Evolutionary conservation across 2,113 vertebrate genomes (phyloP).

Genomic region (Picathartes gymnocephalus): DNA sequence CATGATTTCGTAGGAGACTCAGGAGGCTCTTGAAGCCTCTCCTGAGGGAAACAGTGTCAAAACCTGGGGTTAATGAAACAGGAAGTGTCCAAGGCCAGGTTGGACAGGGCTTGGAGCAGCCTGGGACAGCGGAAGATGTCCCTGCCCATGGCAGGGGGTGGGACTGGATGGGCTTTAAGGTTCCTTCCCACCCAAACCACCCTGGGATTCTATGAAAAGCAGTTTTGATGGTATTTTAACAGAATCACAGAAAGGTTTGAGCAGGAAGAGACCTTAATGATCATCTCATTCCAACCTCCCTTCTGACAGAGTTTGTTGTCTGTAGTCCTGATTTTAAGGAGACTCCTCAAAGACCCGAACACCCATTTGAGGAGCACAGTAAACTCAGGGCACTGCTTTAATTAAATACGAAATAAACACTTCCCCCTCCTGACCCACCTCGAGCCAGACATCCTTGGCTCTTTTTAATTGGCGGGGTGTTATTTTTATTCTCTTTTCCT

Average conservation of each 20-base stretch:
- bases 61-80: neutral
- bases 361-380: rapidly evolving
- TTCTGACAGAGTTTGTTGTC: neutral
- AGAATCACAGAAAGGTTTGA: neutral
- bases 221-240: neutral
- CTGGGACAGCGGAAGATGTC: neutral
- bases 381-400: neutral
- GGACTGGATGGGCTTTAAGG: neutral
- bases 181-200: neutral
- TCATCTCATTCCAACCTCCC: rapidly evolving
- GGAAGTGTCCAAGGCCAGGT: neutral
- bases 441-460: neutral
- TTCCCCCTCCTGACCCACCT: neutral
- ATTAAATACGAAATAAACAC: neutral
- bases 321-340: neutral
- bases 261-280: neutral
- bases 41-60: no score
- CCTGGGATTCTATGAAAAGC: neutral
- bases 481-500: neutral
- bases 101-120: neutral
- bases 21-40: neutral
- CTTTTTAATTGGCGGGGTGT: neutral
- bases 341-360: neutral
- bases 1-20: neutral
- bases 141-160: neutral